Evolutionary conservation across 2,888 invertebrate species (phyloP), one percentile per base, ranked within the genome.

Genomic region (Pelosia muscerda): DNA sequence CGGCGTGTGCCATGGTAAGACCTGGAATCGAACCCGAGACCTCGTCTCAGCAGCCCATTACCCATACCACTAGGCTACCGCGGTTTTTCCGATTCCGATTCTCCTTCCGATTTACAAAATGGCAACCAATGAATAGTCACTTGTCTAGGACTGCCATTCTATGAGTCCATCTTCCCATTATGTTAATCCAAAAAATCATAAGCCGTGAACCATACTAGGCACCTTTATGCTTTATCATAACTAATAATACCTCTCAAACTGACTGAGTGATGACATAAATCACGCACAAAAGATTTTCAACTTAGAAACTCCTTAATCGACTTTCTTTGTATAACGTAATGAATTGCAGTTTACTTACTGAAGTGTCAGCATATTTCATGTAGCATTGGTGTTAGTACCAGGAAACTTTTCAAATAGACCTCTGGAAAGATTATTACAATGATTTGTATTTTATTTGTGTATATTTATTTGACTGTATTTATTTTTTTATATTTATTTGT

Each of bases 251-350:
- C 49, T 49, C 49, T 49, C 49, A 49, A 49, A 49, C n/a, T 49
- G 49, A 49, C 49, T n/a, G 49, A 49, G 19, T 5, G 49, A 49
- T 49, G 49, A 49, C 49, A 49, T 49, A 49, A 49, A 49, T 49
- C 49, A 49, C n/a, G 49, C 49, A 49, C 49, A 49, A 49, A 49
- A 49, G 49, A 49, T 49, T 8, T 49, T 49, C 49, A 49, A 49
- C 49, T 49, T 49, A n/a, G 49, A 19, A 49, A n/a, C 25, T 56
- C 26, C 26, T 8, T 56, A 56, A 23, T 23, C 56, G 25, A 26
- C 56, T 56, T 56, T 56, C 56, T 56, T 56, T 56, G 23, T 23
- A 56, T 56, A 25, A 56, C 13, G 25, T 23, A 56, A 23, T 56
- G 26, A 56, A 56, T 25, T 25, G n/a, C n/a, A 49, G 49, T 49